Conservation (phyloP, 2,797 vertebrate genomes). For the Luscinia megarhynchos region DNA sequence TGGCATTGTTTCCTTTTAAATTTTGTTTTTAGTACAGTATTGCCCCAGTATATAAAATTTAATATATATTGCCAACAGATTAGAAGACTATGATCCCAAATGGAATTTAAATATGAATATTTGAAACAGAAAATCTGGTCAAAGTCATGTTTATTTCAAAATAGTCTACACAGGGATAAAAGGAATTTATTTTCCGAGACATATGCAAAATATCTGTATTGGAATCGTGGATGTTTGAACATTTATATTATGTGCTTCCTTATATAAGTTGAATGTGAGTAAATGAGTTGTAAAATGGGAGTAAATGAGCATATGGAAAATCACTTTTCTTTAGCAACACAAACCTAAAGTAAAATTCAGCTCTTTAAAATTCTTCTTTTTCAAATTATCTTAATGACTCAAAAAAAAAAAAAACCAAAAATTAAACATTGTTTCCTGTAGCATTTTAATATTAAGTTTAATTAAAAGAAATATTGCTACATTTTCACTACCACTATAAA, state of each 20-base stretch:
- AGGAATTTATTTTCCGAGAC: neutral
- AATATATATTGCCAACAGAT: neutral
- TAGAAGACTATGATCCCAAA: neutral
- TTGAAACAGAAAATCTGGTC: neutral
- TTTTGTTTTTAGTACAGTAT: neutral
- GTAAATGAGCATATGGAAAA: neutral
- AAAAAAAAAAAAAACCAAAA: neutral
- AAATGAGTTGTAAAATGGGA: neutral
- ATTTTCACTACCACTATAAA: neutral
- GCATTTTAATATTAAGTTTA: neutral
- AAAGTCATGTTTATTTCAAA: neutral
- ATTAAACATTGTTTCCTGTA: neutral
- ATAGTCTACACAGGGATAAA: neutral
- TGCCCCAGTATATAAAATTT: neutral
- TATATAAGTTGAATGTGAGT: neutral
- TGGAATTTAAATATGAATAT: neutral
- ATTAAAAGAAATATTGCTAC: neutral
- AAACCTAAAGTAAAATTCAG: neutral
- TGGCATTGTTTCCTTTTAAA: neutral
- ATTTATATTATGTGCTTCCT: neutral
- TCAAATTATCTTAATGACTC: neutral
- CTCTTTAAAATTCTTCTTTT: neutral
- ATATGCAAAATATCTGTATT: neutral
- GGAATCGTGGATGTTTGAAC: neutral
- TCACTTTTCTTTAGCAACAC: neutral